A percentile compares a stretch with the other conserved stretches of the same genome.
These are phyloP conservation scores for Pogonocherus hispidulus DNA, from an alignment of 2,888 invertebrate genomes.

Conservation along the genomic window DNA sequence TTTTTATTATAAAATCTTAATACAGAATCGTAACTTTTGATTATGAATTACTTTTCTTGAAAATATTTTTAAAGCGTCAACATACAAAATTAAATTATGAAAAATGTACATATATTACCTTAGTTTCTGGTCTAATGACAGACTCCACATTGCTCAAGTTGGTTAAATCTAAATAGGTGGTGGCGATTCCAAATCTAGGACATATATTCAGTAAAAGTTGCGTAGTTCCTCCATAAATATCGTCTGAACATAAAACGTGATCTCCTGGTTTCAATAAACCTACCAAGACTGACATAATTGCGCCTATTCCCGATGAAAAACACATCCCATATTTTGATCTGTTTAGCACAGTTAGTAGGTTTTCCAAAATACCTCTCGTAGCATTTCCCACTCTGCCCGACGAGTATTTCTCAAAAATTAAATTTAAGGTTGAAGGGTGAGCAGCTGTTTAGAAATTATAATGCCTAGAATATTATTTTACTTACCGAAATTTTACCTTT, in stretches of 20 bases:
- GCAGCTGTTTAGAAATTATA: neutral
- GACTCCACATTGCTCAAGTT: neutral
- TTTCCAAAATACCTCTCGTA: conserved; percentile 21
- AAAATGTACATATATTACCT: no score
- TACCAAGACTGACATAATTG: conserved; percentile 14
- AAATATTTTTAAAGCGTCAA: no score
- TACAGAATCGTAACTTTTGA: no score
- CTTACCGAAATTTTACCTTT: neutral
- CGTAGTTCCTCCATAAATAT: conserved; percentile 17
- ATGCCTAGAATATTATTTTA: neutral
- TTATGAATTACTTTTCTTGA: no score
- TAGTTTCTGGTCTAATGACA: conserved; percentile 24
- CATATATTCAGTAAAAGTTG: neutral
- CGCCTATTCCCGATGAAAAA: conserved; percentile 32
- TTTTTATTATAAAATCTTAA: no score
- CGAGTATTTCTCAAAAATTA: conserved; percentile 24
- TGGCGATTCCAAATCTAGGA: neutral
- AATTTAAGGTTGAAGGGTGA: no score
- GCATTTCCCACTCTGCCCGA: conserved; percentile 24
- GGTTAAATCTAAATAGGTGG: conserved; percentile 6
- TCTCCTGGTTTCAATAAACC: conserved; percentile 22
- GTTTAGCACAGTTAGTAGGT: conserved; percentile 9
- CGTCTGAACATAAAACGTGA: conserved; percentile 20
- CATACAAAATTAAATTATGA: no score
- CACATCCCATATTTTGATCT: conserved; percentile 27